phyloP scores from a whole-genome alignment of 23 tunicate species.

The Styela clava region DNA sequence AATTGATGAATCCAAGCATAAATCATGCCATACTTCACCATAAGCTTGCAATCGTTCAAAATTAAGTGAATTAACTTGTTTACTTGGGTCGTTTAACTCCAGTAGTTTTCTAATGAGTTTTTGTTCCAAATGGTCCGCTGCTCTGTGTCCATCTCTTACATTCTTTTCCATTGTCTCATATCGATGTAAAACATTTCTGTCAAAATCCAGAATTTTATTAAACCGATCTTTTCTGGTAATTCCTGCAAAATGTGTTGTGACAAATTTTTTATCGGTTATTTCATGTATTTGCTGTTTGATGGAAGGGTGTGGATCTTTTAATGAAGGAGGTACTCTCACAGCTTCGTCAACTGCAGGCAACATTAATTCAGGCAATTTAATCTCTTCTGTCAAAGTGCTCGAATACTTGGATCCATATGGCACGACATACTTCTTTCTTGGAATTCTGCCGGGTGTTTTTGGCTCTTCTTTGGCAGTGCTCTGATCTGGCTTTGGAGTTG shows the following conservation, averaged over 20 bases:
- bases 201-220: slow-evolving; percentile 77
- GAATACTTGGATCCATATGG: not conserved
- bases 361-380: slow-evolving; percentile 79
- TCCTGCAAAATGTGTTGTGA: slow-evolving; percentile 81
- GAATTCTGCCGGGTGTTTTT: not conserved
- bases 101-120: slow-evolving; percentile 51
- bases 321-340: slow-evolving; percentile 44
- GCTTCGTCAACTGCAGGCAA: slow-evolving; percentile 29
- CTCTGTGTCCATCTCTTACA: slow-evolving; percentile 72
- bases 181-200: slow-evolving; percentile 52
- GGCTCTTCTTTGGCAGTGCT: not conserved
- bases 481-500: not conserved
- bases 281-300: slow-evolving; percentile 18
- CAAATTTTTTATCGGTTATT: slow-evolving; percentile 33
- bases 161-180: slow-evolving; percentile 47
- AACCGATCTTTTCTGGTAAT: slow-evolving; percentile 70
- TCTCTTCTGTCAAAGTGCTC: slow-evolving; percentile 43
- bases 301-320: slow-evolving; percentile 11
- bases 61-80: slow-evolving; percentile 30
- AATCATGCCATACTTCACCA: slow-evolving; percentile 74
- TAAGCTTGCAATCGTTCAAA: slow-evolving; percentile 79
- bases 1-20: slow-evolving; percentile 59
- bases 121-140: slow-evolving; percentile 79
- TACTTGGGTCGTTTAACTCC: slow-evolving; percentile 34
- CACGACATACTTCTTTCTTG: not conserved